phyloP scores from a whole-genome alignment of 2,113 vertebrate genomes.

The Passerina amoena region DNA sequence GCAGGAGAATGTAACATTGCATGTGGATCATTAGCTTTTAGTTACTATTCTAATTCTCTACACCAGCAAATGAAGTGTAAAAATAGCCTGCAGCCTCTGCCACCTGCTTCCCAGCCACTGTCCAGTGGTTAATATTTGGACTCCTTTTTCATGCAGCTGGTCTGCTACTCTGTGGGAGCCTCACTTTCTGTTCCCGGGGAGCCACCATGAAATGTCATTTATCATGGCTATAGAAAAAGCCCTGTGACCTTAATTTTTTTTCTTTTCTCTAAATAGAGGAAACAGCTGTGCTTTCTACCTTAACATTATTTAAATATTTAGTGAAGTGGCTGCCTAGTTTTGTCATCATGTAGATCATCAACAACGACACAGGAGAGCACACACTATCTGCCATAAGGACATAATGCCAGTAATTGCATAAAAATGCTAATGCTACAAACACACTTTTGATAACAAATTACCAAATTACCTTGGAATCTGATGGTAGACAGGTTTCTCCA shows the following conservation, averaged over 20 bases:
- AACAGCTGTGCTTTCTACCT: slow-evolving; percentile 54
- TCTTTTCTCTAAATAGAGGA: background rate
- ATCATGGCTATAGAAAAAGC: slow-evolving; percentile 38
- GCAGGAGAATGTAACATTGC: slow-evolving; percentile 55
- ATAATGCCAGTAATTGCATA: slow-evolving; percentile 34
- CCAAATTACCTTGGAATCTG: slow-evolving; percentile 26
- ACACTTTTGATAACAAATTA: slow-evolving; percentile 58
- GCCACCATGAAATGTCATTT: slow-evolving; percentile 39
- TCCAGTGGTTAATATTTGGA: slow-evolving; percentile 74
- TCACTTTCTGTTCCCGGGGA: slow-evolving; percentile 28
- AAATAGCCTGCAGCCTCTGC: slow-evolving; percentile 68
- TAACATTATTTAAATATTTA: slow-evolving; percentile 53
- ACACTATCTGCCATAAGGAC: slow-evolving; percentile 27
- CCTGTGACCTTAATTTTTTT: background rate
- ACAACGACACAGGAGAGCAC: slow-evolving; percentile 24
- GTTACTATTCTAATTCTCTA: slow-evolving; percentile 66
- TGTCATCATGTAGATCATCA: slow-evolving; percentile 17
- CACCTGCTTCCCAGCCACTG: slow-evolving; percentile 74
- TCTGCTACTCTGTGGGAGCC: slow-evolving; percentile 59
- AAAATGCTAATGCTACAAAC: slow-evolving; percentile 53
- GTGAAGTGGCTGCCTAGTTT: slow-evolving; percentile 30
- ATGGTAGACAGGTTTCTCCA: background rate
- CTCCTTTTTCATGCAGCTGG: slow-evolving; percentile 70
- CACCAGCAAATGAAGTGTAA: slow-evolving; percentile 74
- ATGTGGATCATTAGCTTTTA: slow-evolving; percentile 74